Conservation (phyloP, 1,140 invertebrate genomes). For the Conus betulinus region DNA sequence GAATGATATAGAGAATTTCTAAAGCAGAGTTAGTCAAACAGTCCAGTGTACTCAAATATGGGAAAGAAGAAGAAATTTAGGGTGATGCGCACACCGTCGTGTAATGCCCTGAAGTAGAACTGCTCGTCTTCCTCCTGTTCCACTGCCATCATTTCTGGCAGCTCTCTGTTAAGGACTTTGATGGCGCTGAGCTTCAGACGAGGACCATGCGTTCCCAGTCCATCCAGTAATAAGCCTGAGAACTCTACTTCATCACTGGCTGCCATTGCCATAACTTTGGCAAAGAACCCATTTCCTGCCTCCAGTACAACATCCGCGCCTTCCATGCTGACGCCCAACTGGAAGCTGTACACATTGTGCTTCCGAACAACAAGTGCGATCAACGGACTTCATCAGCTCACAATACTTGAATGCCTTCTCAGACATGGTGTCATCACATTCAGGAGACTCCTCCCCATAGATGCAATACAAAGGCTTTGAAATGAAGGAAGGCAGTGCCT, state of each 20-base stretch:
- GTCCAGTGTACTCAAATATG: conserved; percentile 51
- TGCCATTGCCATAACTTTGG: conserved; percentile 51
- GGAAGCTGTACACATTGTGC: conserved; percentile 59
- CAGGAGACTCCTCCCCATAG: conserved; percentile 60
- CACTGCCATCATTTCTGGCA: conserved; percentile 49
- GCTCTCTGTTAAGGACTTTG: conserved; percentile 52
- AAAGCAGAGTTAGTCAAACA: neutral
- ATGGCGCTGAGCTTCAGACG: conserved; percentile 61
- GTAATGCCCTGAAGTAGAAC: conserved; percentile 45
- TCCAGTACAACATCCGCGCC: conserved; percentile 36
- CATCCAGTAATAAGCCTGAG: conserved; percentile 53
- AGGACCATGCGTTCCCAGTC: conserved; percentile 48
- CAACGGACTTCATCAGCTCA: conserved; percentile 53
- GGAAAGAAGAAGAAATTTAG: conserved; percentile 70
- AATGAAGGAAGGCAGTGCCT: conserved; percentile 61
- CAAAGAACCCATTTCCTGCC: conserved; percentile 57
- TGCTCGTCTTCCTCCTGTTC: conserved; percentile 59
- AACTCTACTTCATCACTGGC: conserved; percentile 54
- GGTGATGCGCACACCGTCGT: conserved; percentile 57
- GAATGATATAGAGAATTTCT: no score
- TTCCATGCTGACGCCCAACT: conserved; percentile 43
- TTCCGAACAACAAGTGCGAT: conserved; percentile 55
- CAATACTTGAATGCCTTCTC: conserved; percentile 53
- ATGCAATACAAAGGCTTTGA: conserved; percentile 62
- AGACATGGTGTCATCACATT: conserved; percentile 53